Evolutionary conservation across 2,113 vertebrate species (phyloP).

Genomic region (Triplophysa dalaica): DNA sequence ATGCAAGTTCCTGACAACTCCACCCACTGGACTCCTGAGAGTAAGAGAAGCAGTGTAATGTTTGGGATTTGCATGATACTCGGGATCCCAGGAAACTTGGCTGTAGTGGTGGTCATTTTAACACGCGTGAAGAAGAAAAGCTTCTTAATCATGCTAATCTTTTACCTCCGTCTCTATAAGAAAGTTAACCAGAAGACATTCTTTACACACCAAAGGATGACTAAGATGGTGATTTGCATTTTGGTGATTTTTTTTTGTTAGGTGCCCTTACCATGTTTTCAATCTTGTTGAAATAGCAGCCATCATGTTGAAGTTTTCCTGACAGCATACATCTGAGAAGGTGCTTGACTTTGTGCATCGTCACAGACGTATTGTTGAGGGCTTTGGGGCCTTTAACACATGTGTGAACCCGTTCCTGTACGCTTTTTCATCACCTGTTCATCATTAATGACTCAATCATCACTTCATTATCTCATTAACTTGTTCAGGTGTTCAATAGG

Average conservation of each 20-base stretch:
- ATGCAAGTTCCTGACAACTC: background rate
- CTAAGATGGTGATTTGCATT: conserved; percentile 58
- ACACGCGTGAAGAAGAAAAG: conserved; percentile 59
- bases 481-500: too few species aligned
- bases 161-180: conserved; percentile 60
- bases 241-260: conserved; percentile 65
- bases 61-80: conserved; percentile 54
- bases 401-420: conserved; percentile 73
- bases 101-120: conserved; percentile 65
- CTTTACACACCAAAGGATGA: conserved; percentile 31
- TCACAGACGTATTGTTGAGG: conserved; percentile 58
- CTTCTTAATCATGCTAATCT: conserved; percentile 61
- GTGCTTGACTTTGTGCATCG: conserved; percentile 40
- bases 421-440: too few species aligned
- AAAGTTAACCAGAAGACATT: conserved; percentile 59
- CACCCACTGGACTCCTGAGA: background rate
- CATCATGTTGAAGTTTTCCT: conserved; percentile 14
- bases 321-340: background rate
- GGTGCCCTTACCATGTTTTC: conserved; percentile 66
- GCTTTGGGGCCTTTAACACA: conserved; percentile 66
- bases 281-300: conserved; percentile 61
- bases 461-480: too few species aligned
- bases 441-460: too few species aligned
- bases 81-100: conserved; percentile 67
- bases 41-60: background rate